Conservation (phyloP, 1,140 invertebrate species). For the Bombus soroeensis region DNA sequence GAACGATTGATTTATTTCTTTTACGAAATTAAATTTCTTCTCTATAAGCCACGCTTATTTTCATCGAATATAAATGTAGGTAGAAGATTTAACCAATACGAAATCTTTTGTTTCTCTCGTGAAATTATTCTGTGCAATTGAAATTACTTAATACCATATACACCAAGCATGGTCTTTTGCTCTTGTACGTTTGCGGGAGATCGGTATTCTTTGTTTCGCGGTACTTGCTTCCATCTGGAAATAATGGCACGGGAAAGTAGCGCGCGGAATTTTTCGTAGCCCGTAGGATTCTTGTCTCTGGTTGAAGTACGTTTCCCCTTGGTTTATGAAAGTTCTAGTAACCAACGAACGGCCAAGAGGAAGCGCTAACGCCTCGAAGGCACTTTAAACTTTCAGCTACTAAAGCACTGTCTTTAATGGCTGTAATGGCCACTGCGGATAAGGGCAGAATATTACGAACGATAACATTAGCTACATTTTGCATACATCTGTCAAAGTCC, state of each 20-base stretch:
- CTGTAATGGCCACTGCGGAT: conserved; percentile 42
- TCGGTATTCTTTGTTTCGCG: background rate
- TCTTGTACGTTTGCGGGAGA: background rate
- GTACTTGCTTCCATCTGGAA: background rate
- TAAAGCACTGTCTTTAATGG: conserved; percentile 37
- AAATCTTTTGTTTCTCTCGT: background rate
- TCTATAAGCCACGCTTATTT: background rate
- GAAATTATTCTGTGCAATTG: background rate
- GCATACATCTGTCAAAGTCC: background rate
- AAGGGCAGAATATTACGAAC: conserved; percentile 20
- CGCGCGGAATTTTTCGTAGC: conserved; percentile 17
- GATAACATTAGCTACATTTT: background rate
- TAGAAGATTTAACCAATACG: background rate
- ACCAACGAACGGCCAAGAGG: conserved; percentile 42
- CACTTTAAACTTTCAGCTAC: conserved; percentile 60
- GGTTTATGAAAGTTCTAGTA: conserved; percentile 62
- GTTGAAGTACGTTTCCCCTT: conserved; percentile 36
- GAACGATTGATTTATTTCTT: background rate
- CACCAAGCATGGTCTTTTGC: background rate
- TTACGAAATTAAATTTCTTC: background rate
- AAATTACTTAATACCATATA: background rate
- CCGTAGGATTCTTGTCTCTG: conserved; percentile 35
- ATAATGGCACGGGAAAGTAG: conserved; percentile 5
- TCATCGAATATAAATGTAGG: background rate
- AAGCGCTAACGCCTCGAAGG: conserved; percentile 52